phyloP scores from a whole-genome alignment of 2,888 invertebrate species.

The Callosobruchus maculatus region DNA sequence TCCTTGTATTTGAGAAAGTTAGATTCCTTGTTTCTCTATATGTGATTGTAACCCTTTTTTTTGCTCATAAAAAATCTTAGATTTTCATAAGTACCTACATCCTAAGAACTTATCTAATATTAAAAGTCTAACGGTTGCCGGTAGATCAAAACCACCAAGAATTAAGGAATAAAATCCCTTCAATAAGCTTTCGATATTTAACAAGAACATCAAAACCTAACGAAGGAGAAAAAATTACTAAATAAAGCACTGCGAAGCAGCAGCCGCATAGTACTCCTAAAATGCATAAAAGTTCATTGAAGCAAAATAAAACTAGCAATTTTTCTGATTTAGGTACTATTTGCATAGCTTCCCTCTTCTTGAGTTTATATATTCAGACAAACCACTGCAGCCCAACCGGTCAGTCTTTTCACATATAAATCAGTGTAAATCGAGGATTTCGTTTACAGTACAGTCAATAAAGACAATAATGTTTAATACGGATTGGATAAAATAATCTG shows the following conservation, averaged over 20 bases:
- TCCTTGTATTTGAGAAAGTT: no score
- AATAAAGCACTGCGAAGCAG: background rate
- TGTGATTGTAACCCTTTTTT: no score
- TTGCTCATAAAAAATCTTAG: no score
- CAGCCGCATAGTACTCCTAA: background rate
- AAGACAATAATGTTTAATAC: no score
- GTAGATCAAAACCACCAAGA: background rate
- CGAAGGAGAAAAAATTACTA: background rate
- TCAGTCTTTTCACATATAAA: background rate
- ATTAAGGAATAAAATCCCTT: background rate
- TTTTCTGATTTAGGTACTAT: background rate
- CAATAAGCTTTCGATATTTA: background rate
- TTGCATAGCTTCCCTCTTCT: background rate
- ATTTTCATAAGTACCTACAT: no score
- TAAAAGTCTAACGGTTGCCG: no score
- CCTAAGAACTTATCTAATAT: no score
- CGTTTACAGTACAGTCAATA: background rate
- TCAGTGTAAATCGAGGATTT: background rate
- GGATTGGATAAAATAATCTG: no score
- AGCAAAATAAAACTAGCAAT: background rate
- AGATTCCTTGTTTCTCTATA: no score
- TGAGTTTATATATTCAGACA: background rate
- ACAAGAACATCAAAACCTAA: background rate
- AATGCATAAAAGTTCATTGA: background rate
- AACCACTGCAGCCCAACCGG: no score